Evolutionary conservation across 2,888 invertebrate species (phyloP).

Genomic region (Mylabris sibirica): DNA sequence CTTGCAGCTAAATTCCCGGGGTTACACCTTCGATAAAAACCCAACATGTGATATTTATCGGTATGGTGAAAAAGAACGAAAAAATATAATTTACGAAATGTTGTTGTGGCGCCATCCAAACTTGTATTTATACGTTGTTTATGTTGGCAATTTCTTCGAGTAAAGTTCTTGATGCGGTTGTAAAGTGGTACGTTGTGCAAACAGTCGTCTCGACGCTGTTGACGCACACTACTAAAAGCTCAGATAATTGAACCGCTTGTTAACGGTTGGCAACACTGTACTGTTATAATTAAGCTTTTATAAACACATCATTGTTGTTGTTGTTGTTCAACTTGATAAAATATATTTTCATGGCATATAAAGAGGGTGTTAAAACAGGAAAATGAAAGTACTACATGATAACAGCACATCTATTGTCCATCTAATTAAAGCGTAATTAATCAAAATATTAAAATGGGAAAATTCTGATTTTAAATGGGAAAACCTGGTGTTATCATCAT

Average conservation of each 20-base stretch:
- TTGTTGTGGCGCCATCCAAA: conserved; percentile 22
- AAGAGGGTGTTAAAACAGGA: background rate
- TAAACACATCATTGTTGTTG: conserved; percentile 33
- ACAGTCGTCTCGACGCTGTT: conserved; percentile 40
- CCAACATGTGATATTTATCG: no score
- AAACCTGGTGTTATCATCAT: conserved; percentile 36
- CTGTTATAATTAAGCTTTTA: conserved; percentile 45
- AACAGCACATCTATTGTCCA: background rate
- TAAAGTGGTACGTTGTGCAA: conserved; percentile 38
- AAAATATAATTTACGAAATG: conserved; percentile 28
- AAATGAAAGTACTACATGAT: background rate
- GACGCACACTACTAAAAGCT: conserved; percentile 42
- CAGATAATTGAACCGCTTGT: conserved; percentile 47
- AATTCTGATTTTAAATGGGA: conserved; percentile 25
- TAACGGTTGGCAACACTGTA: conserved; percentile 39
- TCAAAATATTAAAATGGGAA: background rate
- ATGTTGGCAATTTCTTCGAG: conserved; percentile 38
- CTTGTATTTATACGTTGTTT: conserved; percentile 35
- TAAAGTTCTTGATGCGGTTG: conserved; percentile 35
- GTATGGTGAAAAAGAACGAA: background rate
- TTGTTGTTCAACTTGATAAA: conserved; percentile 32
- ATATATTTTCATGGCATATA: conserved; percentile 27
- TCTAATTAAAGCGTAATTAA: background rate
- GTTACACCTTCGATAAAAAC: no score
- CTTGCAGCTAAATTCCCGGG: no score